These are phyloP conservation scores for Ginglymostoma cirratum DNA, from an alignment of 2,113 vertebrate genomes.

Conservation along the genomic window DNA sequence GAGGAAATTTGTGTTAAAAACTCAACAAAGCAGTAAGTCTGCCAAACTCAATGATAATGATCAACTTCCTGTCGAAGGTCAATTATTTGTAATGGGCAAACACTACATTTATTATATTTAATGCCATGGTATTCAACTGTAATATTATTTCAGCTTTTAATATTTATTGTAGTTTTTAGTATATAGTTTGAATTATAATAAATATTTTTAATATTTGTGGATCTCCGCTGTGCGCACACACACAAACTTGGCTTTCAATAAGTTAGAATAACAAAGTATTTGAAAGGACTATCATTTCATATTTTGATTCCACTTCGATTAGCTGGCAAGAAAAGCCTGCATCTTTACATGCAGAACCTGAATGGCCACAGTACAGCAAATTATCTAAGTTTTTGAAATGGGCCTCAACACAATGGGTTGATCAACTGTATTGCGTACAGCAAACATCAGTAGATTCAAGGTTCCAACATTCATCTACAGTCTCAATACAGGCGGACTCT, in stretches of 20 bases:
- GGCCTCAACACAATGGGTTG: neutral
- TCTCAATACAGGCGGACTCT: neutral
- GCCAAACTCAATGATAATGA: neutral
- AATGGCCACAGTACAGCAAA: neutral
- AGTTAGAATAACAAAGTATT: neutral
- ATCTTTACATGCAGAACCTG: neutral
- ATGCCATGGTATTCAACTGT: neutral
- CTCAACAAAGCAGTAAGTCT: neutral
- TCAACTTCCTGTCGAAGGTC: neutral
- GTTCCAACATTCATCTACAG: neutral
- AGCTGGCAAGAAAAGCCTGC: neutral
- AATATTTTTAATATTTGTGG: neutral
- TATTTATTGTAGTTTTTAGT: neutral
- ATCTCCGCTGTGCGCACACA: neutral
- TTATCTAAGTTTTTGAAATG: neutral
- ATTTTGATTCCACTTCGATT: neutral
- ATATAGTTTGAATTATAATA: neutral
- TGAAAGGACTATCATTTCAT: neutral
- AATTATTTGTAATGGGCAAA: neutral
- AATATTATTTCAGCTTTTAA: constrained; percentile 1
- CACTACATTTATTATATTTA: neutral
- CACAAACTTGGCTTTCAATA: neutral
- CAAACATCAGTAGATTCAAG: neutral
- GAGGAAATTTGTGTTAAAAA: neutral
- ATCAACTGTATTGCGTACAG: neutral